These are phyloP conservation scores for Rhagoletis pomonella DNA, from an alignment of 1,140 invertebrate species.

Conservation along the genomic window DNA sequence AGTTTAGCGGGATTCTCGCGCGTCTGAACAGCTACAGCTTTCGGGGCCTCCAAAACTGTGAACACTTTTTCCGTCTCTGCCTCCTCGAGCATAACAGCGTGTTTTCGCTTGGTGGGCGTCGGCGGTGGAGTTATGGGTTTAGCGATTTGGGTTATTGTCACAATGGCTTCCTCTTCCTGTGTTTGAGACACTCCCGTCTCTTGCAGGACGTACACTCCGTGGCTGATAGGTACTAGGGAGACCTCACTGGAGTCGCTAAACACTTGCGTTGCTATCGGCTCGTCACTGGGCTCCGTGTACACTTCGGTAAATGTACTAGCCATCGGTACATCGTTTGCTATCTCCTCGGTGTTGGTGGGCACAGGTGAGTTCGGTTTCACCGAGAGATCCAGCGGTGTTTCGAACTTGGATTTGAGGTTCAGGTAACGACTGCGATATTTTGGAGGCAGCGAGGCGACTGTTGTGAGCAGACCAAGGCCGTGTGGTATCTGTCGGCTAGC, in stretches of 20 bases:
- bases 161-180: neutral
- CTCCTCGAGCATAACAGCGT: neutral
- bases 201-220: conserved; percentile 8
- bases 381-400: conserved; percentile 77
- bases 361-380: conserved; percentile 76
- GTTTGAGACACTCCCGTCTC: neutral
- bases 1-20: conserved; percentile 63
- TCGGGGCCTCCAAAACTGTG: neutral
- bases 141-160: conserved; percentile 17
- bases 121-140: conserved; percentile 56
- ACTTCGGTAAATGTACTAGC: conserved; percentile 66
- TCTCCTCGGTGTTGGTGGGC: neutral
- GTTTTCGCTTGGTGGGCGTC: conserved; percentile 52
- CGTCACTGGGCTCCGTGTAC: conserved; percentile 61
- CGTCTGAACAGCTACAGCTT: too few species aligned
- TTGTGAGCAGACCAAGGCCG: conserved; percentile 70
- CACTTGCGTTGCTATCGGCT: conserved; percentile 7
- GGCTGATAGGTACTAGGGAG: conserved; percentile 6
- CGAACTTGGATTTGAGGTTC: conserved; percentile 70
- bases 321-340: conserved; percentile 60
- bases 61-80: neutral
- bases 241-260: conserved; percentile 35
- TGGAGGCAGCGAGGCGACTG: conserved; percentile 72
- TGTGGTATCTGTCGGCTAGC: conserved; percentile 61
- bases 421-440: conserved; percentile 73